Evolutionary conservation across 2,888 invertebrate species (phyloP).

Genomic region (Dynastes maya): DNA sequence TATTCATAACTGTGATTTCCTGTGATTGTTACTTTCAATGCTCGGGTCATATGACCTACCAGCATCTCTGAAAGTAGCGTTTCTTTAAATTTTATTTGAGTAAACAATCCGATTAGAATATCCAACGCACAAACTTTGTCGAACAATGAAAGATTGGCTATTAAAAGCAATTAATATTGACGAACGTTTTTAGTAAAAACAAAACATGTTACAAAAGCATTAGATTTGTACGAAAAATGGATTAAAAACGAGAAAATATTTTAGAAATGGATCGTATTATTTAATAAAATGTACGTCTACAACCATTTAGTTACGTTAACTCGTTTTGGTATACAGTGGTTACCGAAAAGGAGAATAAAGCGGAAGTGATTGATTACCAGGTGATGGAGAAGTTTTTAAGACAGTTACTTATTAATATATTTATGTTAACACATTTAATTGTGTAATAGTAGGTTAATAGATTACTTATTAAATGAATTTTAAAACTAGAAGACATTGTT

Average conservation of each 20-base stretch:
- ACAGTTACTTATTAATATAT: neutral
- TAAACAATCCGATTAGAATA: neutral
- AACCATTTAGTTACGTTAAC: neutral
- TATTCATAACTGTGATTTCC: too few species aligned
- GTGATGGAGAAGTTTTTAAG: neutral
- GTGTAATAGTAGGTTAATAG: neutral
- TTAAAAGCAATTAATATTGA: constrained; percentile 53
- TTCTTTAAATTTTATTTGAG: too few species aligned
- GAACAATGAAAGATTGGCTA: constrained; percentile 54
- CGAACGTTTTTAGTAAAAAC: constrained; percentile 55
- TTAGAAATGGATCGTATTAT: constrained; percentile 62
- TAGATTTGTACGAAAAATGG: constrained; percentile 58
- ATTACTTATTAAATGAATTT: too few species aligned
- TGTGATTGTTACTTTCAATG: too few species aligned
- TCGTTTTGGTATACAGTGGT: constrained; percentile 12
- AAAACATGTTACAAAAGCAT: constrained; percentile 52
- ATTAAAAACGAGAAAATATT: constrained; percentile 55
- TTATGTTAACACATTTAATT: neutral
- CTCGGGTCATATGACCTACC: too few species aligned
- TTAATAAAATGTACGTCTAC: neutral
- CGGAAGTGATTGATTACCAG: neutral
- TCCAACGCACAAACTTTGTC: constrained; percentile 53
- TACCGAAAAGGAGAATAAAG: constrained; percentile 3
- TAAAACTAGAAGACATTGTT: too few species aligned
- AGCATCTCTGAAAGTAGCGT: too few species aligned